Evolutionary conservation across 2,888 invertebrate genomes (phyloP), one percentile per base, ranked within the genome.

Genomic region (Phytoseiulus persimilis): DNA sequence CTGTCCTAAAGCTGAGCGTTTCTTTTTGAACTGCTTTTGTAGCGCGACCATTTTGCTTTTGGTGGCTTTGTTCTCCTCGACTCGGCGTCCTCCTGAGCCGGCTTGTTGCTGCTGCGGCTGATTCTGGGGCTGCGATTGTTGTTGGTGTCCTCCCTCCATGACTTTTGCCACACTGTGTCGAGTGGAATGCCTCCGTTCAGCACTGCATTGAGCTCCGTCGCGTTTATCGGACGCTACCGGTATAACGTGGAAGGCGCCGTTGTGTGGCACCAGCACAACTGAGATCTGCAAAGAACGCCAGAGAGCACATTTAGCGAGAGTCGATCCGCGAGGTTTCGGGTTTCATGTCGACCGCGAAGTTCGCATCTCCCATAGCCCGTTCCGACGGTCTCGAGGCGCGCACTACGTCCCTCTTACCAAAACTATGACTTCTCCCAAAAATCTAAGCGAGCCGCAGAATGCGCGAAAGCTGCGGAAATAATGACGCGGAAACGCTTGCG

Each of bases 241-340:
- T n/a, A 87, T 32, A n/a, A 87, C 33, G 87, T 87, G 87, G 87
- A 39, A 87, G 23, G 87, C 87, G 31, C 87, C 87, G 87, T 87
- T 87, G 32, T 87, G 87, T 18, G 87, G 87, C 87, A 87, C 87
- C 39, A 87, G 87, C 45, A 87, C 87, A 31, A 87, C 87, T 31
- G 87, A 87, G 87, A 87, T 87, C 87, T 87, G 33, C 6, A n/a
- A 87, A 11, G 45, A 39, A 39, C 65, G 18, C 9, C 14, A 65
- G 18, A 65, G 23, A 65, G 28, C 11, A 65, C 1, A 65, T 14
- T 65, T 28, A 65, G 23, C 65, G 65, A 65, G 65, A 65, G 28
- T 65, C 28, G 18, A 6, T 28, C 46, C 9, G 14, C 65, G 65
- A 65, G 23, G 3, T 3, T 9, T 39, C 39, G 39, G 39, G 39